These are phyloP conservation scores for Dasyornis broadbenti DNA, from an alignment of 2,113 vertebrate genomes.

Conservation along the genomic window DNA sequence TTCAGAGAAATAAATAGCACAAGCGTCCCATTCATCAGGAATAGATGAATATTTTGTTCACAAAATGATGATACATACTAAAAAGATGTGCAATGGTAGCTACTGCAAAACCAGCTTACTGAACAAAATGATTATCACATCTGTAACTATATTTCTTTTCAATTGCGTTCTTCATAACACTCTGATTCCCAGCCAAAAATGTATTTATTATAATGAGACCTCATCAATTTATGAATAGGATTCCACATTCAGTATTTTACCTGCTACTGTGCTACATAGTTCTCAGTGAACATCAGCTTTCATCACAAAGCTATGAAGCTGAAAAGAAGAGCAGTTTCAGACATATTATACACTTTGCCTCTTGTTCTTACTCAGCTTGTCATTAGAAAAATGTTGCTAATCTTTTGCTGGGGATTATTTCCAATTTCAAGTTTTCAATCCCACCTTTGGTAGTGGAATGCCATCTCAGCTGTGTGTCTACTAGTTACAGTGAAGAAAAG, in stretches of 20 bases:
- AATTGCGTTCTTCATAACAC: not conserved
- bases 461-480: not conserved
- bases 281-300: not conserved
- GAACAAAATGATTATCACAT: not conserved
- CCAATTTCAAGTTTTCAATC: not conserved
- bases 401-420: not conserved
- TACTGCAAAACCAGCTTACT: not conserved
- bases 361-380: not conserved
- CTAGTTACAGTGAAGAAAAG: not conserved
- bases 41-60: not conserved
- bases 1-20: constrained; percentile 46
- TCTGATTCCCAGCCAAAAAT: not conserved
- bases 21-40: not conserved
- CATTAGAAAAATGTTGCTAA: not conserved
- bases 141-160: not conserved
- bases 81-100: not conserved
- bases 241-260: not conserved
- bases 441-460: not conserved
- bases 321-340: not conserved
- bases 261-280: not conserved
- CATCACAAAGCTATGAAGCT: not conserved
- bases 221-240: not conserved
- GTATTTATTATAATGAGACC: not conserved
- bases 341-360: not conserved
- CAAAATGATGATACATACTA: not conserved